Evolutionary conservation across 2,113 vertebrate genomes (phyloP).

Genomic region (Ornithorhynchus anatinus): DNA sequence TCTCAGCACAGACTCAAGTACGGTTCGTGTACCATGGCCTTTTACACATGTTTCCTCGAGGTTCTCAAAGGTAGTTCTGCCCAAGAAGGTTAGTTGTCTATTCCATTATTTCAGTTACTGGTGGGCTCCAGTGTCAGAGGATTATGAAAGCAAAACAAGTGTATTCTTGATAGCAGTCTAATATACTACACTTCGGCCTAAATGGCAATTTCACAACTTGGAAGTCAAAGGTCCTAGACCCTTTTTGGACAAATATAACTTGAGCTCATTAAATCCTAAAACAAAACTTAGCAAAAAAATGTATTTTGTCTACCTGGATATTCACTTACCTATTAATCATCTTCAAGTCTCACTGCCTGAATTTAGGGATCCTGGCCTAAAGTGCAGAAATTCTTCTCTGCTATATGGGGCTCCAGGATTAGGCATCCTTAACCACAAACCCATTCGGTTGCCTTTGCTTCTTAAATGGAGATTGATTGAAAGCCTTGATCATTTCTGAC

Average conservation of each 20-base stretch:
- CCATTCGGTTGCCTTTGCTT: background rate
- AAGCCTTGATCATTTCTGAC: background rate
- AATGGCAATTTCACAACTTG: conserved; percentile 33
- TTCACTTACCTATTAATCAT: background rate
- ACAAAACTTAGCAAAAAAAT: conserved; percentile 19
- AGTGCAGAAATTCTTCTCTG: background rate
- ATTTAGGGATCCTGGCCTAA: background rate
- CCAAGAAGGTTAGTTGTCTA: conserved; percentile 27
- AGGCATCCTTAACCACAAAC: background rate
- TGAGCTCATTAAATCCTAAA: conserved; percentile 28
- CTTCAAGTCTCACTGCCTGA: background rate
- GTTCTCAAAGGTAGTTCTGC: conserved; percentile 23
- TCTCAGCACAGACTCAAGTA: no score
- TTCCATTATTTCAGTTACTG: conserved; percentile 22
- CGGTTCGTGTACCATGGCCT: conserved; percentile 28
- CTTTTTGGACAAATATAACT: conserved; percentile 32
- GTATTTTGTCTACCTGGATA: background rate
- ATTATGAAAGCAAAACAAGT: conserved; percentile 54
- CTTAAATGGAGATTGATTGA: background rate
- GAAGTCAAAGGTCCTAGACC: conserved; percentile 29
- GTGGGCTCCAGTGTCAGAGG: conserved; percentile 45
- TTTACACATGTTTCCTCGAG: conserved; percentile 30
- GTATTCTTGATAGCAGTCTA: conserved; percentile 43
- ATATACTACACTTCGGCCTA: conserved; percentile 1
- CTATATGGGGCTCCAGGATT: background rate